Conservation (phyloP, 2,113 vertebrate species). For the Triplophysa tibetana region DNA sequence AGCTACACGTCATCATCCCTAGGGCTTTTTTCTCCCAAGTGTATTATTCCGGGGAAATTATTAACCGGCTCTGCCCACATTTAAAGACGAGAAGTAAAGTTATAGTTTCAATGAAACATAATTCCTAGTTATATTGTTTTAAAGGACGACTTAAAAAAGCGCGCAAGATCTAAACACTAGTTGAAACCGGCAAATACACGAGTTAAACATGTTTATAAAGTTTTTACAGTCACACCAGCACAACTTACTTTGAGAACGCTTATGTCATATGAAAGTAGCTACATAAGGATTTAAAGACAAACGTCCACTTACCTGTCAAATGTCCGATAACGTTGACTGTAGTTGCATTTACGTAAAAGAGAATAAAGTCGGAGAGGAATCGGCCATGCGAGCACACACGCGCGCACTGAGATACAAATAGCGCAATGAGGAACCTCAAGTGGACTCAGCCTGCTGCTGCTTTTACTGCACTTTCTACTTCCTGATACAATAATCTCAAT, state of each 20-base stretch:
- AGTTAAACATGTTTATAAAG: no score
- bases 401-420: not conserved
- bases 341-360: not conserved
- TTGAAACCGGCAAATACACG: not conserved
- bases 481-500: slow-evolving; percentile 44
- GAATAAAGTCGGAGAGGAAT: slow-evolving; percentile 10
- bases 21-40: not conserved
- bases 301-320: slow-evolving; percentile 29
- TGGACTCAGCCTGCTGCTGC: slow-evolving; percentile 11
- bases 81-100: no score
- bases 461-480: slow-evolving; percentile 46
- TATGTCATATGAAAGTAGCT: not conserved
- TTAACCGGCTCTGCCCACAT: not conserved
- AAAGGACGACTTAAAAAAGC: no score
- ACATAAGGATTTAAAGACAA: no score
- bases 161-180: no score
- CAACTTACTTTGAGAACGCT: not conserved
- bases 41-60: not conserved
- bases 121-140: no score
- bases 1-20: no score
- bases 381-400: not conserved
- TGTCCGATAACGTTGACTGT: not conserved
- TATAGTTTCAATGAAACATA: no score
- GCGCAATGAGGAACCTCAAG: slow-evolving; percentile 56
- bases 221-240: not conserved